phyloP scores from a whole-genome alignment of 2,888 invertebrate genomes.

The Acanthosepion pharaonis region DNA sequence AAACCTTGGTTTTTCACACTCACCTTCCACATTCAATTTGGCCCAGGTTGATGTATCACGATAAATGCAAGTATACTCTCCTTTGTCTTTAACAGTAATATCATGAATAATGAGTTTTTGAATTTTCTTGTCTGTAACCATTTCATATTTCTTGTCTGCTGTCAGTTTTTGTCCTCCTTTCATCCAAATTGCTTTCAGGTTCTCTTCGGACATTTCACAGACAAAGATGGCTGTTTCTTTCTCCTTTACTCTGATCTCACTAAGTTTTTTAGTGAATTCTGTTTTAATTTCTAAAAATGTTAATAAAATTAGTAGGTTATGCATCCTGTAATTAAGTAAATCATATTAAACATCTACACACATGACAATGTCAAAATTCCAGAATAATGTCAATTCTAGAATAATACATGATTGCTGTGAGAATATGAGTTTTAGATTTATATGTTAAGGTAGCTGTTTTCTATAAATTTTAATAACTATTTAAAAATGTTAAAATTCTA shows the following conservation, averaged over 20 bases:
- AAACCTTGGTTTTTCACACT: background rate
- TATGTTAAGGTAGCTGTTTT: background rate
- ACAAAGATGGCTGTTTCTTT: slow-evolving; percentile 10
- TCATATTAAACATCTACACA: background rate
- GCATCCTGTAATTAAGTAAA: background rate
- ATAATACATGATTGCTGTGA: background rate
- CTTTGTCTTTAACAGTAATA: slow-evolving; percentile 24
- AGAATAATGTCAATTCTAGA: background rate
- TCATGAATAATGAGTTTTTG: slow-evolving; percentile 40
- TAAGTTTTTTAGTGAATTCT: slow-evolving; percentile 36
- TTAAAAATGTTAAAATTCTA: background rate
- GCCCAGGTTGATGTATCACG: background rate
- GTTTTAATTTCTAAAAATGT: background rate
- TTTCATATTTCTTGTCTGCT: background rate
- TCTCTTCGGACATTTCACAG: slow-evolving; percentile 34
- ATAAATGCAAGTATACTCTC: slow-evolving; percentile 24
- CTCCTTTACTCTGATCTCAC: background rate
- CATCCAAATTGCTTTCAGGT: slow-evolving; percentile 35
- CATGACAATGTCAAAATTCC: background rate
- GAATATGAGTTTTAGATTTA: background rate
- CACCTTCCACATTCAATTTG: slow-evolving; percentile 34
- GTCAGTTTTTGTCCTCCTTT: slow-evolving; percentile 34
- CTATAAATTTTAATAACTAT: background rate
- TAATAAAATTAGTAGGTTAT: slow-evolving; percentile 33
- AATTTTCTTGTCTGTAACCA: background rate